Conservation (phyloP, 2,113 vertebrate genomes). For the Nycticorax nycticorax region DNA sequence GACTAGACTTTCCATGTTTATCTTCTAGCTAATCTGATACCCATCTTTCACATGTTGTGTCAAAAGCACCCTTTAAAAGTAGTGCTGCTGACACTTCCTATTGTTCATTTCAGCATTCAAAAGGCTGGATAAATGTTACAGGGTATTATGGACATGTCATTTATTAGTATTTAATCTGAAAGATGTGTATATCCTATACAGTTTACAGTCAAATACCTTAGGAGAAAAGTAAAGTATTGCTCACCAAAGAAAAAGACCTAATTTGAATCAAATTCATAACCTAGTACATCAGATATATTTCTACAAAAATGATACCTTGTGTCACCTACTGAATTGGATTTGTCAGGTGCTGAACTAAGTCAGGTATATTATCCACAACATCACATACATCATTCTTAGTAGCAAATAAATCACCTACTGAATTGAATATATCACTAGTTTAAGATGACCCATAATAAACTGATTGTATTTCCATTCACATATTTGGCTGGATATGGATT, state of each 20-base stretch:
- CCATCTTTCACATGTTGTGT: neutral
- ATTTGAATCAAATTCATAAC: neutral
- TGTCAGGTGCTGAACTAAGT: neutral
- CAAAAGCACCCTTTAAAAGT: neutral
- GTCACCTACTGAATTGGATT: neutral
- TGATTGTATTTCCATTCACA: neutral
- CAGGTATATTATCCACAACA: neutral
- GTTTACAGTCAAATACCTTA: neutral
- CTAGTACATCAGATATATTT: neutral
- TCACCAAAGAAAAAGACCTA: neutral
- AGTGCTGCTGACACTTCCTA: neutral
- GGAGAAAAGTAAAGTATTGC: neutral
- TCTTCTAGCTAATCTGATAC: neutral
- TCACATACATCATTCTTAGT: constrained; percentile 1
- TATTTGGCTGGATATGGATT: neutral
- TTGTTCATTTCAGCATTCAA: neutral
- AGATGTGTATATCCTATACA: neutral
- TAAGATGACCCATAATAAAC: neutral
- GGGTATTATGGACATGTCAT: neutral
- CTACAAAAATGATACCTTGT: neutral
- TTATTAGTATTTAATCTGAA: neutral
- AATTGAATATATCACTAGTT: neutral
- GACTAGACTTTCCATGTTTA: neutral
- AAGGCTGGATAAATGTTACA: neutral
- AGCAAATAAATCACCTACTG: neutral